These are phyloP conservation scores for Lasioglossum zephyrum DNA, from an alignment of 2,888 invertebrate species.

Conservation along the genomic window DNA sequence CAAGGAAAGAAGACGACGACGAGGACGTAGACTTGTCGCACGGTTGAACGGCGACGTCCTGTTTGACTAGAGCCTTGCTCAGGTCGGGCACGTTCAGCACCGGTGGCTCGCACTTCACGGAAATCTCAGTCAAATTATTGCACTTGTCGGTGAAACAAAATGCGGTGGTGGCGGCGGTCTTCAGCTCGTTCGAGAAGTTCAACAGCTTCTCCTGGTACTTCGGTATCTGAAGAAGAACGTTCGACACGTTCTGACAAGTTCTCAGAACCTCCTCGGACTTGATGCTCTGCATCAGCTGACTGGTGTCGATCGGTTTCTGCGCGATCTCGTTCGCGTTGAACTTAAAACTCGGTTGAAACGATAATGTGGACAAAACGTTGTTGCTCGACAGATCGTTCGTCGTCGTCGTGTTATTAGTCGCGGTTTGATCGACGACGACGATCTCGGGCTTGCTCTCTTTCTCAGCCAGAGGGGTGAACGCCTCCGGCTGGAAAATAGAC, in stretches of 20 bases:
- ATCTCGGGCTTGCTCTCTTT: slow-evolving; percentile 67
- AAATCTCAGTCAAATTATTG: slow-evolving; percentile 80
- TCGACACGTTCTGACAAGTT: slow-evolving; percentile 82
- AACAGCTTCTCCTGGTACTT: slow-evolving; percentile 82
- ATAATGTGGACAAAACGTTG: slow-evolving; percentile 72
- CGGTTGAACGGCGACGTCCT: slow-evolving; percentile 58
- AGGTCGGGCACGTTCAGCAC: slow-evolving; percentile 83
- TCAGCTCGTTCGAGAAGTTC: slow-evolving; percentile 78
- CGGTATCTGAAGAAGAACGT: slow-evolving; percentile 81
- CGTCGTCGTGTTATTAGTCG: slow-evolving; percentile 64
- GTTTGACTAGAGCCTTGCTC: slow-evolving; percentile 79
- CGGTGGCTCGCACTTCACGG: slow-evolving; percentile 78
- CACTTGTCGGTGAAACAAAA: slow-evolving; percentile 80
- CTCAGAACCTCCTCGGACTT: slow-evolving; percentile 81
- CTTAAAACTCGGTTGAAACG: slow-evolving; percentile 77
- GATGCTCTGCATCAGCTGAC: slow-evolving; percentile 78
- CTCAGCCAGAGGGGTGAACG: slow-evolving; percentile 48
- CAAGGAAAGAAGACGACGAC: slow-evolving; percentile 55
- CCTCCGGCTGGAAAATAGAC: slow-evolving; percentile 47
- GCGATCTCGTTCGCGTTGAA: slow-evolving; percentile 75
- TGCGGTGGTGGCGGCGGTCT: slow-evolving; percentile 64
- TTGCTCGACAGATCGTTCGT: slow-evolving; percentile 64
- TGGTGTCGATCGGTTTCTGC: slow-evolving; percentile 75
- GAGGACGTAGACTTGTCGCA: slow-evolving; percentile 51
- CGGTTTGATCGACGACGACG: background rate